Evolutionary conservation across 2,797 vertebrate species (phyloP).

Genomic region (Anguilla obscura): DNA sequence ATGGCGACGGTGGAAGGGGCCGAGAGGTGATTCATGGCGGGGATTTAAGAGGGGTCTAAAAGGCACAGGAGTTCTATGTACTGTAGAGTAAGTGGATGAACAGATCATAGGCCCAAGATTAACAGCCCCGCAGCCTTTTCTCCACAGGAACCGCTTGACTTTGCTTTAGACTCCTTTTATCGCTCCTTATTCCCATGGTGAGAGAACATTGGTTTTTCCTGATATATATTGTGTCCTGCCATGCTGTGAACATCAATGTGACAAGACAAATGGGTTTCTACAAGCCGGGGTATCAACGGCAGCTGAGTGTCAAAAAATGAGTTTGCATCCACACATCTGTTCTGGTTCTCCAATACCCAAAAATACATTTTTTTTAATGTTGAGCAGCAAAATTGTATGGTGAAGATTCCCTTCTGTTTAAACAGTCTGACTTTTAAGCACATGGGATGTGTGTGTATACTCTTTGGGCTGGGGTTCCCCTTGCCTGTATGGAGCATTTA

Average conservation of each 20-base stretch:
- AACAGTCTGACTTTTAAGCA: background rate
- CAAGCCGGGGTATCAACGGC: slow-evolving; percentile 22
- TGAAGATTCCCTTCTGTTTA: background rate
- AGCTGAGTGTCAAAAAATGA: slow-evolving; percentile 27
- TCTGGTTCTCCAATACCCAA: background rate
- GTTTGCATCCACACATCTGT: background rate
- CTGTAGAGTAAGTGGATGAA: slow-evolving; percentile 51
- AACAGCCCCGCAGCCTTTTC: slow-evolving; percentile 51
- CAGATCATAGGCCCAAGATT: slow-evolving; percentile 59
- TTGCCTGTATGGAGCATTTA: background rate
- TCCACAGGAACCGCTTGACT: slow-evolving; percentile 47
- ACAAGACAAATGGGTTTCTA: slow-evolving; percentile 31
- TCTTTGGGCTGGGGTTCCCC: background rate
- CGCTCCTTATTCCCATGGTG: slow-evolving; percentile 16
- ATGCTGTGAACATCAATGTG: background rate
- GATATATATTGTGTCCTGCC: slow-evolving; percentile 19
- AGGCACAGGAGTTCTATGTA: slow-evolving; percentile 60
- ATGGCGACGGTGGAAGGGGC: slow-evolving; percentile 50
- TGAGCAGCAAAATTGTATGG: background rate
- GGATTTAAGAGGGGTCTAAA: slow-evolving; percentile 53
- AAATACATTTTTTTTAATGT: background rate
- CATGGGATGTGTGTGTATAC: background rate
- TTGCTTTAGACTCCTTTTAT: slow-evolving; percentile 24
- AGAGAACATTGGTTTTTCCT: background rate
- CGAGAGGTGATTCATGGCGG: slow-evolving; percentile 51